These are phyloP conservation scores for Frieseomelitta varia DNA, from an alignment of 1,140 invertebrate genomes.

Conservation along the genomic window DNA sequence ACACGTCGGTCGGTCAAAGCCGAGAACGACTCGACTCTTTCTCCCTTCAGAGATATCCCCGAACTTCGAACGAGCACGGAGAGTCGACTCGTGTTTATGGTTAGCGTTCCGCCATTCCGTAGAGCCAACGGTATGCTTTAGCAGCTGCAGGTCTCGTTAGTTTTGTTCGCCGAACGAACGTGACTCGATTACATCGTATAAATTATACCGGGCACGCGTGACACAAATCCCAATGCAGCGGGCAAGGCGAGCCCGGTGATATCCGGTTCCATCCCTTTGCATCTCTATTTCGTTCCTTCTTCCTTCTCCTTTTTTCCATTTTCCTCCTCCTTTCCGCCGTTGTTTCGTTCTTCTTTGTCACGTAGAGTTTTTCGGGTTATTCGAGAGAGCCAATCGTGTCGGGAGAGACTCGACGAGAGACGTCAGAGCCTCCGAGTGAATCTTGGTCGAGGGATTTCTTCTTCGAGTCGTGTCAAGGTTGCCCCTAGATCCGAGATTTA, in stretches of 20 bases:
- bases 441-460: neutral
- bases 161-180: constrained; percentile 62
- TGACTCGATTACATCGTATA: constrained; percentile 62
- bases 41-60: rapidly evolving
- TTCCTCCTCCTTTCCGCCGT: neutral
- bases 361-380: too few relatives aligned
- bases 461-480: too few relatives aligned
- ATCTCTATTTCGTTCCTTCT: neutral
- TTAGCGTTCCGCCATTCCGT: neutral
- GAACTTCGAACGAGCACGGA: neutral
- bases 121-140: constrained; percentile 52
- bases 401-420: neutral
- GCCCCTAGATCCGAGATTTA: neutral
- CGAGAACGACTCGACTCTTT: neutral
- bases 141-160: constrained; percentile 49
- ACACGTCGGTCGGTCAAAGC: neutral
- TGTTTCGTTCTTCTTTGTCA: too few relatives aligned
- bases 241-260: constrained; percentile 12
- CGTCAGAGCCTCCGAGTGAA: neutral
- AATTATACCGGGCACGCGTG: constrained; percentile 64
- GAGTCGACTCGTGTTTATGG: neutral
- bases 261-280: neutral
- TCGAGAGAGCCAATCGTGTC: too few relatives aligned
- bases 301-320: neutral
- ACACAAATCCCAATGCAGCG: constrained; percentile 56